These are phyloP conservation scores for Erythrocebus patas DNA, from an alignment of 2,113 vertebrate species.

Conservation along the genomic window DNA sequence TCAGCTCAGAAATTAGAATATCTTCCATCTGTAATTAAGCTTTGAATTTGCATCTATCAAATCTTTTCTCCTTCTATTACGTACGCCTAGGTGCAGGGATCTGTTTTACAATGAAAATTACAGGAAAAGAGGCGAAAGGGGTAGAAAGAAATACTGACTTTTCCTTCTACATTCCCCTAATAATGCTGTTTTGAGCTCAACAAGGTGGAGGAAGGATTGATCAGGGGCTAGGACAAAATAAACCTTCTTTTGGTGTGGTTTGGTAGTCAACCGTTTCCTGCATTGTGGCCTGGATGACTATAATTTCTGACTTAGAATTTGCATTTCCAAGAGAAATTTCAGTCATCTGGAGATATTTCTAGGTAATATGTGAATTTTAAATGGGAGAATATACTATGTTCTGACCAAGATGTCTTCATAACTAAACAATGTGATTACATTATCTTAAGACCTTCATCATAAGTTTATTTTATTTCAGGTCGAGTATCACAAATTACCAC, in stretches of 20 bases:
- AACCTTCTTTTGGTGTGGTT: background rate
- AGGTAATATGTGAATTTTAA: background rate
- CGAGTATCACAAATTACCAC: background rate
- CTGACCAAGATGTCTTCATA: background rate
- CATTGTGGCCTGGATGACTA: background rate
- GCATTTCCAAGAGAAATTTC: background rate
- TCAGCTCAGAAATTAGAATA: slow-evolving; percentile 32
- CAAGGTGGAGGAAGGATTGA: background rate
- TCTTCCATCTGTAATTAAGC: background rate
- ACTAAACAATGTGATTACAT: background rate
- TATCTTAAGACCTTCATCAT: background rate
- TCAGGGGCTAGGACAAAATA: background rate
- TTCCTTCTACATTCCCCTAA: background rate
- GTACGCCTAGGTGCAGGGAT: background rate
- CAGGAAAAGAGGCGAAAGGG: background rate
- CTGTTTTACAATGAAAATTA: background rate
- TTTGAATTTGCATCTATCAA: background rate
- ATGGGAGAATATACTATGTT: background rate
- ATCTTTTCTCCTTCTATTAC: background rate
- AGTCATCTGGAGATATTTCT: background rate
- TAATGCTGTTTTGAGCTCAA: background rate
- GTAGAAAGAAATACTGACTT: background rate
- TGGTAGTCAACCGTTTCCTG: background rate
- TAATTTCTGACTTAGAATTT: background rate
- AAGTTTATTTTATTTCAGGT: background rate